Percentiles rank a stretch among this genome's conserved stretches.
phyloP scores from a whole-genome alignment of 2,797 vertebrate genomes.

The Neomorphus geoffroyi region DNA sequence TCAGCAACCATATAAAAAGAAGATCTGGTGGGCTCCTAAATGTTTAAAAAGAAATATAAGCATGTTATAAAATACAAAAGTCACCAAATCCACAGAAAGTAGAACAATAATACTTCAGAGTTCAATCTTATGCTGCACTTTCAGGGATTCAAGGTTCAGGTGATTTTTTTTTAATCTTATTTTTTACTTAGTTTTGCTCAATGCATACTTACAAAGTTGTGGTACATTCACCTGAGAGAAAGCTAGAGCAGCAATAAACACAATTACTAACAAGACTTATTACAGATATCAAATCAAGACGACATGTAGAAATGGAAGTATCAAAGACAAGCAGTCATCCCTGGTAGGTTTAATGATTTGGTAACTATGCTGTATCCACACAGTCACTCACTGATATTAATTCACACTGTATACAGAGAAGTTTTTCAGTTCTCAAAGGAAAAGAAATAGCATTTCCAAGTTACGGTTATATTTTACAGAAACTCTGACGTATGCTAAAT shows the following conservation, averaged over 20 bases:
- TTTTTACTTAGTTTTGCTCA: background rate
- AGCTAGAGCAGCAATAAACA: background rate
- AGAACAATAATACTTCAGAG: background rate
- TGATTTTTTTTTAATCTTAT: background rate
- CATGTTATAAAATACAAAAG: background rate
- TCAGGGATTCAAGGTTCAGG: background rate
- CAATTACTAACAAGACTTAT: background rate
- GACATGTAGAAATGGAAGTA: background rate
- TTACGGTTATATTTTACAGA: constrained; percentile 11
- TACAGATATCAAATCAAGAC: background rate
- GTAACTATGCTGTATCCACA: background rate
- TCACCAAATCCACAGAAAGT: background rate
- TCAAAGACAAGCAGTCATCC: background rate
- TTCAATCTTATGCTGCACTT: background rate
- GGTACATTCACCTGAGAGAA: background rate
- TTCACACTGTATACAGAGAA: background rate
- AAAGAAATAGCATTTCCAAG: constrained; percentile 22
- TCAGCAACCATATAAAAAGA: constrained; percentile 10
- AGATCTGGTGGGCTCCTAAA: background rate
- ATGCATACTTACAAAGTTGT: background rate
- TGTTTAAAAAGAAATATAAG: constrained; percentile 37
- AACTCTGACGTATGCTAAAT: background rate
- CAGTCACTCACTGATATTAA: background rate
- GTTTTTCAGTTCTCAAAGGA: background rate
- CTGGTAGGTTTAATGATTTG: background rate